phyloP scores from a whole-genome alignment of 2,888 invertebrate species.

The Poecilus cupreus region DNA sequence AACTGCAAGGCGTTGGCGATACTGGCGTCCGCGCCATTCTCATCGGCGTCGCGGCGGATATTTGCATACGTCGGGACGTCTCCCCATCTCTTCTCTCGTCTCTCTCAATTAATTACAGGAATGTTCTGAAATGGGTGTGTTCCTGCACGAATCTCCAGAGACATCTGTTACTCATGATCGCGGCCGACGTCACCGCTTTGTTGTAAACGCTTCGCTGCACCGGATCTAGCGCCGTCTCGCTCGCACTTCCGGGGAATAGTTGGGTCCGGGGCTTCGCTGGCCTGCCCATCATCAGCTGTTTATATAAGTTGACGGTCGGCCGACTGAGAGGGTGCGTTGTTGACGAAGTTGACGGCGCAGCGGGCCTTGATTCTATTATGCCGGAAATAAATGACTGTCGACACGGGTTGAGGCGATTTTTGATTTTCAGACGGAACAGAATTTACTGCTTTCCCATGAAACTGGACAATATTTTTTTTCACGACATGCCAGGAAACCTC shows the following conservation, averaged over 20 bases:
- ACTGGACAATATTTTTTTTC: too few species aligned
- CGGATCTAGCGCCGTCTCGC: not conserved
- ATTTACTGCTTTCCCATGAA: too few species aligned
- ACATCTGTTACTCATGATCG: conserved; percentile 65
- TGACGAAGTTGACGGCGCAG: not conserved
- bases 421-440: not conserved
- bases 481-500: too few species aligned
- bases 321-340: not conserved
- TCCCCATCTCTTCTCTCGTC: not conserved
- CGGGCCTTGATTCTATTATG: not conserved
- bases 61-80: conserved; percentile 42
- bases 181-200: conserved; percentile 37
- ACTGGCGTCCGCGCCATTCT: not conserved
- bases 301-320: conserved; percentile 2
- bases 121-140: conserved; percentile 62
- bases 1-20: not conserved
- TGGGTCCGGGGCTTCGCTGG: not conserved
- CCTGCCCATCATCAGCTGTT: conserved; percentile 5
- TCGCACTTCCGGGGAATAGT: not conserved
- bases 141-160: conserved; percentile 63
- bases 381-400: not conserved
- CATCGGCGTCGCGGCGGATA: not conserved
- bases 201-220: conserved; percentile 41
- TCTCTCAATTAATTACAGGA: conserved; percentile 63
- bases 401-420: not conserved